Evolutionary conservation across 2,113 vertebrate species (phyloP).

Genomic region (Ammodytes marinus): DNA sequence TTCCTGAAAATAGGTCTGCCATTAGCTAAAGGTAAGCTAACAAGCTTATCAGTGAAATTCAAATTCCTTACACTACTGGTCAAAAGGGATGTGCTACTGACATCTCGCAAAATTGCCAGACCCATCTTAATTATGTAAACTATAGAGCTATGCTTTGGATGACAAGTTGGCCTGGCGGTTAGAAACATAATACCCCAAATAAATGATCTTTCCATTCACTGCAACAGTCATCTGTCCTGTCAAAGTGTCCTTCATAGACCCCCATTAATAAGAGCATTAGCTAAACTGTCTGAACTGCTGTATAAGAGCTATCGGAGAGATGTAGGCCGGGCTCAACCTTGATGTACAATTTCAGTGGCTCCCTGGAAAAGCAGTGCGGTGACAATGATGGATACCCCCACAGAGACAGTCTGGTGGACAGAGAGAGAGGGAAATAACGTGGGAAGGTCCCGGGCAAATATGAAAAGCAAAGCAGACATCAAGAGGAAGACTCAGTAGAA

Average conservation of each 20-base stretch:
- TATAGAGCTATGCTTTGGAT: background rate
- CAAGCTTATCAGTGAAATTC: too few species aligned
- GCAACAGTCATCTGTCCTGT: conserved; percentile 25
- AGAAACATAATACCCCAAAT: conserved; percentile 17
- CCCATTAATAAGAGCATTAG: conserved; percentile 49
- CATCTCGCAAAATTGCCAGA: background rate
- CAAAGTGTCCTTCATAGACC: conserved; percentile 35
- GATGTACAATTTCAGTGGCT: conserved; percentile 53
- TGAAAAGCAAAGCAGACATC: conserved; percentile 41
- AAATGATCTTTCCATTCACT: conserved; percentile 35
- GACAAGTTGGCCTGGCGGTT: conserved; percentile 13
- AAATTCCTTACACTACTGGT: too few species aligned
- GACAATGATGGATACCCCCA: conserved; percentile 63
- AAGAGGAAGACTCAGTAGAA: conserved; percentile 33
- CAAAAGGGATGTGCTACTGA: background rate
- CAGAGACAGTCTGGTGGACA: conserved; percentile 6
- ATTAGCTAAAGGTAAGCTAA: too few species aligned
- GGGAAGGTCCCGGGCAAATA: background rate
- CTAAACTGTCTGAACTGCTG: conserved; percentile 39
- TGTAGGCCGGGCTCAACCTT: conserved; percentile 32
- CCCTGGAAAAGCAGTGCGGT: conserved; percentile 8
- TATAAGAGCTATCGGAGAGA: conserved; percentile 25
- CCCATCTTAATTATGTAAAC: background rate
- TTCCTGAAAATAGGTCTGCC: too few species aligned
- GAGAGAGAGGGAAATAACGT: background rate